These are phyloP conservation scores for Tretioscincus oriximinensis DNA, from an alignment of 2,113 vertebrate species.

Conservation along the genomic window DNA sequence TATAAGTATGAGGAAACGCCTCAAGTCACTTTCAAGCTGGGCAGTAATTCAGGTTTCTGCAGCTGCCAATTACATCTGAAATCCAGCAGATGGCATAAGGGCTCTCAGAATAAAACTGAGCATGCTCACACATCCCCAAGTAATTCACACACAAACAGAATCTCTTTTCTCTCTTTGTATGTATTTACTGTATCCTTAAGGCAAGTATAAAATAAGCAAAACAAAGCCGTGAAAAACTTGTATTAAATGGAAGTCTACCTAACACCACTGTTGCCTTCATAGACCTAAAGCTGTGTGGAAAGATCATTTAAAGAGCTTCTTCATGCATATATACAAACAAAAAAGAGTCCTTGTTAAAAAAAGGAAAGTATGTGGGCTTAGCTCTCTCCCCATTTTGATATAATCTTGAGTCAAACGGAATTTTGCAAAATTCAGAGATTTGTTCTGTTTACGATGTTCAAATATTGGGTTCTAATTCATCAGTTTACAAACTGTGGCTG, in stretches of 20 bases:
- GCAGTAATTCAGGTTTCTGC: slow-evolving; percentile 32
- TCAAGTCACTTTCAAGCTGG: slow-evolving; percentile 42
- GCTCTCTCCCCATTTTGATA: no score
- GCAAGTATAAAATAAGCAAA: neutral
- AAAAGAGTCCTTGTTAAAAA: no score
- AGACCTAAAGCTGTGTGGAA: neutral
- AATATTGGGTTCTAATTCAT: no score
- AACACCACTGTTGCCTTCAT: neutral
- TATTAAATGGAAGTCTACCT: neutral
- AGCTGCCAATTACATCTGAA: slow-evolving; percentile 7
- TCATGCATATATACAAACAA: no score
- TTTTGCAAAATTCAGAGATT: no score
- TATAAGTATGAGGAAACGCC: slow-evolving; percentile 40
- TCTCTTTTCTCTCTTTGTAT: neutral
- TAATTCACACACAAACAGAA: neutral
- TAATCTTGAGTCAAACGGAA: no score
- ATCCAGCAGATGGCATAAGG: slow-evolving; percentile 54
- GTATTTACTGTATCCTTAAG: neutral
- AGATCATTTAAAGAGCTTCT: neutral
- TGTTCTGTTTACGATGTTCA: no score
- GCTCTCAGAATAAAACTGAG: slow-evolving; percentile 42
- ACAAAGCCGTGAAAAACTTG: neutral
- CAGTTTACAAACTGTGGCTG: no score
- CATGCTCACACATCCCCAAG: slow-evolving; percentile 4
- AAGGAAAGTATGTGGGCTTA: no score